Evolutionary conservation across 1,140 invertebrate genomes (phyloP).

Genomic region (Amyelois transitella): DNA sequence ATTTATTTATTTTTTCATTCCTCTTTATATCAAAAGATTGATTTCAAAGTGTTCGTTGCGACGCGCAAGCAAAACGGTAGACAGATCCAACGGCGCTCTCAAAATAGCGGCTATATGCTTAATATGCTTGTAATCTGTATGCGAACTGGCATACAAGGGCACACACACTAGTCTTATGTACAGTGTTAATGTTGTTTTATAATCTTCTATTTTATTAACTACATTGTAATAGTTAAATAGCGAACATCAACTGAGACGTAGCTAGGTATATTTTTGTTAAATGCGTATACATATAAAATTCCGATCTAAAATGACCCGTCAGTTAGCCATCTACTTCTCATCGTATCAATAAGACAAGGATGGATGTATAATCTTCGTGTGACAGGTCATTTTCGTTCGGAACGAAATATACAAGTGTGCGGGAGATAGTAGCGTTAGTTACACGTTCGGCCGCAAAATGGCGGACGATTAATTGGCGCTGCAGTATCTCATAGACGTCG

Average conservation of each 20-base stretch:
- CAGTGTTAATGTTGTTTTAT: conserved; percentile 61
- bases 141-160: conserved; percentile 15
- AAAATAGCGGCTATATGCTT: conserved; percentile 10
- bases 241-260: conserved; percentile 30
- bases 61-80: not conserved
- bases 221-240: conserved; percentile 16
- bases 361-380: too few species aligned
- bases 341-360: too few species aligned
- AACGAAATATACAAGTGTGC: not conserved
- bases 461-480: not conserved
- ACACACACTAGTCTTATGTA: conserved; percentile 59
- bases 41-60: too few species aligned
- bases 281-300: conserved; percentile 50
- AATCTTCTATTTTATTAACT: conserved; percentile 53
- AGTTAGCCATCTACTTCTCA: too few species aligned
- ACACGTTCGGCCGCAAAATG: not conserved
- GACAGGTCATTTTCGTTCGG: too few species aligned
- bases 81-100: not conserved
- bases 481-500: not conserved
- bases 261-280: conserved; percentile 67
- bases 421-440: not conserved
- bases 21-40: too few species aligned
- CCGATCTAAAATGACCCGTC: conserved; percentile 7
- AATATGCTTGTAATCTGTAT: conserved; percentile 7
- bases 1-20: too few species aligned